A percentile compares a stretch with the other conserved stretches of the same genome.
These are phyloP conservation scores for Dasyurus viverrinus DNA, from an alignment of 2,113 vertebrate species.

Conservation along the genomic window DNA sequence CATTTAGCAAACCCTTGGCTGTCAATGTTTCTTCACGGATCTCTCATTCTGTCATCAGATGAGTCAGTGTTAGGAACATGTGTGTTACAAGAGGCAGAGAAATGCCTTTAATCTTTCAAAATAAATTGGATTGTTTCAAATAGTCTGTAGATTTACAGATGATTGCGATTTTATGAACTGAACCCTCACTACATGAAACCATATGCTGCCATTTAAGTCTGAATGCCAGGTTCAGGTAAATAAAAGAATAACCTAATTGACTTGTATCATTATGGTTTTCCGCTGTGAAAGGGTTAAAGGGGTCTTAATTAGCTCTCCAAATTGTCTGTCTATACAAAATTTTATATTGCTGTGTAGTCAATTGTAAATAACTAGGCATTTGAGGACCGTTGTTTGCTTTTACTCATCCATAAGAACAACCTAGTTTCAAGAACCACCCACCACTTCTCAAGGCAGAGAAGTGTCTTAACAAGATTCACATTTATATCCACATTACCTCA, in stretches of 20 bases:
- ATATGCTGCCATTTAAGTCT: slow-evolving; percentile 18
- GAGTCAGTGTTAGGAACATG: slow-evolving; percentile 50
- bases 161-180: slow-evolving; percentile 34
- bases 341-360: background rate
- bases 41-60: slow-evolving; percentile 38
- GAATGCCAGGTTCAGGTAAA: slow-evolving; percentile 31
- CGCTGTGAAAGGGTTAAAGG: background rate
- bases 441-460: background rate
- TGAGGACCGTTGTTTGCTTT: slow-evolving; percentile 21
- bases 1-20: slow-evolving; percentile 27
- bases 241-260: slow-evolving; percentile 38
- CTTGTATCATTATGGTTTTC: background rate
- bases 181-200: slow-evolving; percentile 56
- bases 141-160: slow-evolving; percentile 54
- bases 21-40: slow-evolving; percentile 10
- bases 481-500: slow-evolving; percentile 17
- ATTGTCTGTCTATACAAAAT: background rate
- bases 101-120: slow-evolving; percentile 55
- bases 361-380: background rate
- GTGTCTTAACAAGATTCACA: slow-evolving; percentile 25
- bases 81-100: background rate
- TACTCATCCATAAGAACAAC: slow-evolving; percentile 41
- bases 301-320: slow-evolving; percentile 22
- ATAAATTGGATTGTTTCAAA: slow-evolving; percentile 31
- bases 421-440: slow-evolving; percentile 37